Evolutionary conservation across 2,888 invertebrate genomes (phyloP).

Genomic region (Nesidiocoris tenuis): DNA sequence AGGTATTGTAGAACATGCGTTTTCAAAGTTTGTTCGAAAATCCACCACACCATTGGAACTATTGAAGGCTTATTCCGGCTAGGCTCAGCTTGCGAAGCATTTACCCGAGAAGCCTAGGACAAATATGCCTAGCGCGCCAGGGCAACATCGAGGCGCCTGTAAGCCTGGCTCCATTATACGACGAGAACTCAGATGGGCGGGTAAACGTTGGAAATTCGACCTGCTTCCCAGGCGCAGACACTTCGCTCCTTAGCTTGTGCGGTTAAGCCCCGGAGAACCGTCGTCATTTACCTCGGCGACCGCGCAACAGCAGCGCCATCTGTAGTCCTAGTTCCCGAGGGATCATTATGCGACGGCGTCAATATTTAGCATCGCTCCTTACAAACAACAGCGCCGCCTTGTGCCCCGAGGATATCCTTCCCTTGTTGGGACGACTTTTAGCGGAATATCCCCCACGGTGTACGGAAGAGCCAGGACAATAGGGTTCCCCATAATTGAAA

Average conservation of each 20-base stretch:
- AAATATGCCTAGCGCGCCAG: slow-evolving; percentile 28
- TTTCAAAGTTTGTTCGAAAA: too few relatives aligned
- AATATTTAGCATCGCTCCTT: slow-evolving; percentile 9
- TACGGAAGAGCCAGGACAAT: too few relatives aligned
- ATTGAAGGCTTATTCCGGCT: too few relatives aligned
- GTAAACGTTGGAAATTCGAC: neutral
- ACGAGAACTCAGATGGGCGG: neutral
- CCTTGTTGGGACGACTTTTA: too few relatives aligned
- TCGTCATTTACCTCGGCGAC: neutral
- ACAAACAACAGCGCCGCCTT: neutral
- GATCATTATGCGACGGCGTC: slow-evolving; percentile 18
- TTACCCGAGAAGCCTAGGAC: slow-evolving; percentile 2
- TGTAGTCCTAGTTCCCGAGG: slow-evolving; percentile 3
- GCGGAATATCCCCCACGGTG: too few relatives aligned
- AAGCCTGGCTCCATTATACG: neutral
- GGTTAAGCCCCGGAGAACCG: slow-evolving; percentile 5
- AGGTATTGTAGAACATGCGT: too few relatives aligned
- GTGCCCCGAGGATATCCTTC: too few relatives aligned
- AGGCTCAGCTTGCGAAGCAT: too few relatives aligned
- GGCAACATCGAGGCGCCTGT: neutral
- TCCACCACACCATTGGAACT: too few relatives aligned
- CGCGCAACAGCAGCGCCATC: neutral
- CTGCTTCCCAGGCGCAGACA: neutral
- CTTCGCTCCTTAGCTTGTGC: neutral
- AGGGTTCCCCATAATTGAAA: too few relatives aligned